Conservation (phyloP, 2,888 invertebrate genomes). For the Lysandra coridon region DNA sequence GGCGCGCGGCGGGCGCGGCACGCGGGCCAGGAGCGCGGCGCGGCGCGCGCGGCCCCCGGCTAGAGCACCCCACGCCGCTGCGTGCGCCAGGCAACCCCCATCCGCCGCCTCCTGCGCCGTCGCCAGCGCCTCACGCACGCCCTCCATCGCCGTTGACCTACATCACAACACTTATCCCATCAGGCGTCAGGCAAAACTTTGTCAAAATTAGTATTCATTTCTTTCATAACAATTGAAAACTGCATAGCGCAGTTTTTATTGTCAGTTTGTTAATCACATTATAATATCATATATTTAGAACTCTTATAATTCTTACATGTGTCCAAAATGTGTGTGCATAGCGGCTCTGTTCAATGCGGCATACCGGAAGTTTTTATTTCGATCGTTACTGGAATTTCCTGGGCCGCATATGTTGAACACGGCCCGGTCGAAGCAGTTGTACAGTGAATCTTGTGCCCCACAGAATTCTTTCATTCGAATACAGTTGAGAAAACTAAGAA, state of each 20-base stretch:
- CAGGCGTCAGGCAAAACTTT: background rate
- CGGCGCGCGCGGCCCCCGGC: conserved; percentile 54
- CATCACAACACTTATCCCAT: background rate
- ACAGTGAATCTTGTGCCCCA: conserved; percentile 88
- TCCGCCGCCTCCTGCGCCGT: conserved; percentile 94
- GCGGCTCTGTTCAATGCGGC: conserved; percentile 95
- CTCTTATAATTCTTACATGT: conserved; percentile 78
- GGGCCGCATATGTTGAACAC: conserved; percentile 58
- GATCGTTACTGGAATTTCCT: conserved; percentile 73
- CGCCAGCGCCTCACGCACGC: conserved; percentile 92
- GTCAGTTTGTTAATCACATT: background rate
- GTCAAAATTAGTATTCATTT: no score
- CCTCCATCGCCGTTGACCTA: conserved; percentile 88
- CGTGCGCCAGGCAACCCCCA: conserved; percentile 90
- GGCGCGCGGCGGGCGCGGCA: conserved; percentile 87
- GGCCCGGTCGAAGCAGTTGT: conserved; percentile 90
- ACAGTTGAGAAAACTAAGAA: conserved; percentile 93
- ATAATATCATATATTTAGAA: background rate
- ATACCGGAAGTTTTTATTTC: conserved; percentile 87
- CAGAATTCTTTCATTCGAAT: conserved; percentile 93
- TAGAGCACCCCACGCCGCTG: conserved; percentile 87
- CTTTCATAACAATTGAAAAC: background rate
- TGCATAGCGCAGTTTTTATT: conserved; percentile 43
- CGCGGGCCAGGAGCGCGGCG: conserved; percentile 58
- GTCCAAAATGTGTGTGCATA: conserved; percentile 91